Percentiles rank a stretch among this genome's conserved stretches.
Evolutionary conservation across 2,888 invertebrate species (phyloP).

Genomic region (Microctonus brassicae): DNA sequence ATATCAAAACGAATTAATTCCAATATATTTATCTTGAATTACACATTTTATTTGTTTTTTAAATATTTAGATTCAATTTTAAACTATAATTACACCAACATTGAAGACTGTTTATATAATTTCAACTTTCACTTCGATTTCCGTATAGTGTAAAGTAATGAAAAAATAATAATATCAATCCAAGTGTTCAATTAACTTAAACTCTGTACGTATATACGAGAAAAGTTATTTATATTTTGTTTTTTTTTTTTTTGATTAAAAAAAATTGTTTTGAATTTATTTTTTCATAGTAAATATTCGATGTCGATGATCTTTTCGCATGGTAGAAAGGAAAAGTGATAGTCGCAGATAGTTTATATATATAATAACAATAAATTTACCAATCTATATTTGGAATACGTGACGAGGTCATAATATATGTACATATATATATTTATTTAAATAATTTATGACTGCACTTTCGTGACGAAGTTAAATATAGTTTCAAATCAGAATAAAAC

Average conservation of each 20-base stretch:
- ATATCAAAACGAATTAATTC: neutral
- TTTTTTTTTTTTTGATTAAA: neutral
- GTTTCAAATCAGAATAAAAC: neutral
- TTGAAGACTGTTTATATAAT: neutral
- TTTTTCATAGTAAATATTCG: neutral
- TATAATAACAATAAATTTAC: neutral
- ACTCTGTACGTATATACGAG: neutral
- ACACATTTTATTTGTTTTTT: no score
- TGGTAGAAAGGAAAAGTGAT: neutral
- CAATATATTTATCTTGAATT: no score
- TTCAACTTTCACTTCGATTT: neutral
- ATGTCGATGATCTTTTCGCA: neutral
- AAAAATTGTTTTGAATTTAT: no score
- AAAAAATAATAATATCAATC: neutral
- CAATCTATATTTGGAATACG: neutral
- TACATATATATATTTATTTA: neutral
- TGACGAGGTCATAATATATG: neutral
- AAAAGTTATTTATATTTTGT: neutral
- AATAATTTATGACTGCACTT: neutral
- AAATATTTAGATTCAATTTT: neutral
- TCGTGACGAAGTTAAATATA: conserved; percentile 12
- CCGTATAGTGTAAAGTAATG: neutral
- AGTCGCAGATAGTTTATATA: neutral
- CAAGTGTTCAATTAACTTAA: neutral
- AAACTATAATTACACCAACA: neutral